Evolutionary conservation across 2,888 invertebrate species (phyloP).

Genomic region (Psylliodes chrysocephalus): DNA sequence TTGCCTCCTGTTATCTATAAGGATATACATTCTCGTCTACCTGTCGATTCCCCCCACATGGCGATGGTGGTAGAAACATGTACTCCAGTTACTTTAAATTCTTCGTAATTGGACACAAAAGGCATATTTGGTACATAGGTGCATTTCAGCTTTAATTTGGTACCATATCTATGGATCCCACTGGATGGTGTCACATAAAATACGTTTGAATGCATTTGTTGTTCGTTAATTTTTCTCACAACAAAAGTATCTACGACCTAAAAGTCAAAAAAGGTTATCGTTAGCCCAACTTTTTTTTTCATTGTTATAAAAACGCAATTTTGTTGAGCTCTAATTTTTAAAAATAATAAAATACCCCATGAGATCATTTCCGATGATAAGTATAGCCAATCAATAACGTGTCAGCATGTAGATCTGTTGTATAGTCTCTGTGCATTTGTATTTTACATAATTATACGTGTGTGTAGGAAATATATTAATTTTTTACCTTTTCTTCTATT

Average conservation of each 20-base stretch:
- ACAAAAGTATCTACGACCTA: background rate
- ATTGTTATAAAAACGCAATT: background rate
- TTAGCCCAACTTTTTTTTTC: too few relatives aligned
- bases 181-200: constrained; percentile 58
- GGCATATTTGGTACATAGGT: constrained; percentile 57
- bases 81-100: constrained; percentile 56
- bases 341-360: too few relatives aligned
- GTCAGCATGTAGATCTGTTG: background rate
- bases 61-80: too few relatives aligned
- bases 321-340: too few relatives aligned
- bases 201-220: constrained; percentile 51
- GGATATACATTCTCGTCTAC: too few relatives aligned
- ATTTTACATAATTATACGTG: background rate
- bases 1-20: too few relatives aligned
- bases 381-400: background rate
- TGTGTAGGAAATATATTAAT: background rate
- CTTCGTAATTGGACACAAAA: constrained; percentile 56
- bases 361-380: background rate
- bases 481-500: constrained; percentile 27
- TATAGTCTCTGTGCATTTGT: too few relatives aligned
- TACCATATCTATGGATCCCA: constrained; percentile 51
- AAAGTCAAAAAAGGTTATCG: too few relatives aligned
- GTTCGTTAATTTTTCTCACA: background rate
- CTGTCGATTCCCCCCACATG: too few relatives aligned
- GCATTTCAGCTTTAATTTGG: constrained; percentile 53